A percentile compares a stretch with the other conserved stretches of the same genome.
phyloP scores from a whole-genome alignment of 2,113 vertebrate species.

The Emberiza fucata region DNA sequence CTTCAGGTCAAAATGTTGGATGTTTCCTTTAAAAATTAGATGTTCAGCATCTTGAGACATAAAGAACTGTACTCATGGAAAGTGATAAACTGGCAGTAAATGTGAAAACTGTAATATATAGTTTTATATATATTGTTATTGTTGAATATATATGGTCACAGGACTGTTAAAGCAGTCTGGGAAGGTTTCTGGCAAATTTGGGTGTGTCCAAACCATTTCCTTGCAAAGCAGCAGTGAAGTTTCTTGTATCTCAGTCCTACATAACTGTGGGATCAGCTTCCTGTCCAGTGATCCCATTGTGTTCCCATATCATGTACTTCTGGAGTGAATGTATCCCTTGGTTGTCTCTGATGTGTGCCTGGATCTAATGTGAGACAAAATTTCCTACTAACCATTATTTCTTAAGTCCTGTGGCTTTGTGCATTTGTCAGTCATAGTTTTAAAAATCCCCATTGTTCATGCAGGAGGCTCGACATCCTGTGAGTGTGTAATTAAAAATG shows the following conservation, averaged over 20 bases:
- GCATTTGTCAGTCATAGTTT: not conserved
- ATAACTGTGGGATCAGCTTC: not conserved
- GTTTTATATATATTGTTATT: not conserved
- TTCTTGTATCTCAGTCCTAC: not conserved
- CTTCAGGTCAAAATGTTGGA: not conserved
- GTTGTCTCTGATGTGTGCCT: not conserved
- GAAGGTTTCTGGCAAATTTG: not conserved
- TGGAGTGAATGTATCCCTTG: not conserved
- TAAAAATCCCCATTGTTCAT: not conserved
- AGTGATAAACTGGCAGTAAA: not conserved
- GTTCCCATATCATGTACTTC: rapidly evolving
- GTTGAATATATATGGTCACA: not conserved
- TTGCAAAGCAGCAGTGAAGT: not conserved
- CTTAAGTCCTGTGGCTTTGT: not conserved
- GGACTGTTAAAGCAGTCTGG: not conserved
- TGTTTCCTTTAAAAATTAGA: not conserved
- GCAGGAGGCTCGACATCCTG: not conserved
- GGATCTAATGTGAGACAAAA: not conserved
- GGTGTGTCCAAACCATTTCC: not conserved
- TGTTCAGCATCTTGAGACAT: not conserved
- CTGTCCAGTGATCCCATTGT: not conserved
- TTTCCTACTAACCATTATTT: not conserved
- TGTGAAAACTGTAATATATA: not conserved
- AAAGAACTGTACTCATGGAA: not conserved
- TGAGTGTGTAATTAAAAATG: not conserved